A percentile compares a stretch with the other conserved stretches of the same genome.
These are phyloP conservation scores for Larimichthys crocea DNA, from an alignment of 2,113 vertebrate genomes.

Conservation along the genomic window DNA sequence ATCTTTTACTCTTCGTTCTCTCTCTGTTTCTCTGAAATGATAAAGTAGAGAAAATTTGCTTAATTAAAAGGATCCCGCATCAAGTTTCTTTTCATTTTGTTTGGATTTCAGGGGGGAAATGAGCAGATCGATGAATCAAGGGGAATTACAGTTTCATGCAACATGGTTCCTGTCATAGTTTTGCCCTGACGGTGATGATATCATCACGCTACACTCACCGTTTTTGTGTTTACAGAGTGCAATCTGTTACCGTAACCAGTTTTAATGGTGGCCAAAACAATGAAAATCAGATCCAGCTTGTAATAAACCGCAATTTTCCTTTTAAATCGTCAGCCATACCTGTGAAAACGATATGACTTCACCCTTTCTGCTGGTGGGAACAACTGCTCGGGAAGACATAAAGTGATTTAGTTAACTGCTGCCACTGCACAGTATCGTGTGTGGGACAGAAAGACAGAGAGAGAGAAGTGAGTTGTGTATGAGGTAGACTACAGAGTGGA, in stretches of 20 bases:
- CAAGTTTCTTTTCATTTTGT: not conserved
- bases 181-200: not conserved
- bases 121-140: not conserved
- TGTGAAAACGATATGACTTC: slow-evolving; percentile 38
- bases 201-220: not conserved
- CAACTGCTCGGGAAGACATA: slow-evolving; percentile 26
- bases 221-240: not conserved
- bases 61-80: not conserved
- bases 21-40: not conserved
- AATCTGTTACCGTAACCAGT: not conserved
- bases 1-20: not conserved
- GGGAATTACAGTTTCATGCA: not conserved
- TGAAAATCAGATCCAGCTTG: slow-evolving; percentile 21
- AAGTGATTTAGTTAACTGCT: slow-evolving; percentile 48
- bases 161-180: not conserved
- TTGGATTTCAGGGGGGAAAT: not conserved
- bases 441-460: slow-evolving; percentile 16
- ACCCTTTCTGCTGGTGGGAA: slow-evolving; percentile 37
- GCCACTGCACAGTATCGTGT: slow-evolving; percentile 32
- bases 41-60: too few species aligned
- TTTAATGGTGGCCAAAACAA: not conserved
- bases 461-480: slow-evolving; percentile 33
- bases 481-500: slow-evolving; percentile 68
- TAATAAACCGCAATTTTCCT: slow-evolving; percentile 26
- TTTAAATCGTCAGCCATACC: slow-evolving; percentile 7